These are phyloP conservation scores for Synergus japonicus DNA, from an alignment of 2,888 invertebrate species.

Conservation along the genomic window DNA sequence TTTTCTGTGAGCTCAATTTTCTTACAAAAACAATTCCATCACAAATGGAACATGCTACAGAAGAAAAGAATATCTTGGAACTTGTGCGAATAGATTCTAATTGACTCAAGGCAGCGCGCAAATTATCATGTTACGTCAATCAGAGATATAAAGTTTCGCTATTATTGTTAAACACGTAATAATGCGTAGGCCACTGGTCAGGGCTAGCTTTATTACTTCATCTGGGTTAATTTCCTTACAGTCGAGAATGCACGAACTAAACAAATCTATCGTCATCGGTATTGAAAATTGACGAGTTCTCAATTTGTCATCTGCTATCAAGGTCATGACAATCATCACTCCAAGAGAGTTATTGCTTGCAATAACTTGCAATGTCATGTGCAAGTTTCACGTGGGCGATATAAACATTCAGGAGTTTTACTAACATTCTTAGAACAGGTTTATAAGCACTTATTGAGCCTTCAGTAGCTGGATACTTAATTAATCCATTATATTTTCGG, in stretches of 20 bases:
- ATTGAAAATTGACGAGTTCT: conserved; percentile 22
- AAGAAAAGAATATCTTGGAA: neutral
- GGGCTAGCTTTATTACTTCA: conserved; percentile 64
- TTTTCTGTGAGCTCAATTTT: no score
- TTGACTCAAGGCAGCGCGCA: conserved; percentile 53
- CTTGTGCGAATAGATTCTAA: conserved; percentile 52
- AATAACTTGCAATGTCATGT: neutral
- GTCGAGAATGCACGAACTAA: conserved; percentile 48
- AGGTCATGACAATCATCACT: conserved; percentile 3
- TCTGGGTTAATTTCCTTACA: conserved; percentile 60
- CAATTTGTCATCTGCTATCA: conserved; percentile 12
- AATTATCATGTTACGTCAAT: conserved; percentile 54
- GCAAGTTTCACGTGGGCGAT: conserved; percentile 27
- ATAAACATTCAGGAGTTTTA: neutral
- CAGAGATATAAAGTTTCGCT: conserved; percentile 44
- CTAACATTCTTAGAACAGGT: neutral
- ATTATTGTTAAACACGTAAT: conserved; percentile 69
- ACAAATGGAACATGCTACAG: no score
- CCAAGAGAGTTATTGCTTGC: neutral
- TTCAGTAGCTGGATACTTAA: neutral
- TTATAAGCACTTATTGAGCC: neutral
- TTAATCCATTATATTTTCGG: neutral
- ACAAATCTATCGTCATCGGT: conserved; percentile 42
- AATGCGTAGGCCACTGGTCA: conserved; percentile 67
- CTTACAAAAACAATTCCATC: no score